Evolutionary conservation across 1,140 invertebrate species (phyloP).

Genomic region (Macrosteles quadrilineatus): DNA sequence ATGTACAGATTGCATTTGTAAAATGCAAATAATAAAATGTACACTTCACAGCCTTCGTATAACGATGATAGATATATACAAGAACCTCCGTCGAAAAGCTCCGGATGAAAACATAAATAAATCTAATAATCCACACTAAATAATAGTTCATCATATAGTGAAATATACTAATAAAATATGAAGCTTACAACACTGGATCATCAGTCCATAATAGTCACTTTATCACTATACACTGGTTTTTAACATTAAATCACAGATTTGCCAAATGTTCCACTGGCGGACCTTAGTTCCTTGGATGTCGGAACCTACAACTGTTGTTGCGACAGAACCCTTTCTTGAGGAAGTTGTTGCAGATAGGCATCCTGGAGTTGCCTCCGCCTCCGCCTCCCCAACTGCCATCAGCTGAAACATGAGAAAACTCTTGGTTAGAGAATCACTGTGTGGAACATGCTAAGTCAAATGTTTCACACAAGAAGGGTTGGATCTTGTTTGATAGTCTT

Average conservation of each 20-base stretch:
- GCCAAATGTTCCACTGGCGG: background rate
- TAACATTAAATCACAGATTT: background rate
- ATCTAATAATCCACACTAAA: background rate
- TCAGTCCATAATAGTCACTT: background rate
- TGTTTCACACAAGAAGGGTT: background rate
- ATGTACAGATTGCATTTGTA: slow-evolving; percentile 12
- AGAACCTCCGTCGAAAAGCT: background rate
- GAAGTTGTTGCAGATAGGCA: slow-evolving; percentile 33
- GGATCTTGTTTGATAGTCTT: background rate
- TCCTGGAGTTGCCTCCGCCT: slow-evolving; percentile 5
- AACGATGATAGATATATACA: background rate
- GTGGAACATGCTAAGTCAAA: background rate
- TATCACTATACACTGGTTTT: background rate
- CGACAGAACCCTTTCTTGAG: slow-evolving; percentile 34
- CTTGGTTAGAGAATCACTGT: background rate
- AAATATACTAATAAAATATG: background rate
- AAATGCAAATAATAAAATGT: background rate
- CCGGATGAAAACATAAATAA: background rate
- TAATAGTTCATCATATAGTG: background rate
- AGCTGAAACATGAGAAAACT: slow-evolving; percentile 17
- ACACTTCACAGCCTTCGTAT: background rate
- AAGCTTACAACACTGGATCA: background rate
- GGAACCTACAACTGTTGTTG: slow-evolving; percentile 33
- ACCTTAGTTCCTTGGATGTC: slow-evolving; percentile 29
- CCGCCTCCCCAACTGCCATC: slow-evolving; percentile 10